A percentile compares a stretch with the other conserved stretches of the same genome.
Conservation (phyloP, 1,140 invertebrate species). For the Euglossa dilemma region DNA sequence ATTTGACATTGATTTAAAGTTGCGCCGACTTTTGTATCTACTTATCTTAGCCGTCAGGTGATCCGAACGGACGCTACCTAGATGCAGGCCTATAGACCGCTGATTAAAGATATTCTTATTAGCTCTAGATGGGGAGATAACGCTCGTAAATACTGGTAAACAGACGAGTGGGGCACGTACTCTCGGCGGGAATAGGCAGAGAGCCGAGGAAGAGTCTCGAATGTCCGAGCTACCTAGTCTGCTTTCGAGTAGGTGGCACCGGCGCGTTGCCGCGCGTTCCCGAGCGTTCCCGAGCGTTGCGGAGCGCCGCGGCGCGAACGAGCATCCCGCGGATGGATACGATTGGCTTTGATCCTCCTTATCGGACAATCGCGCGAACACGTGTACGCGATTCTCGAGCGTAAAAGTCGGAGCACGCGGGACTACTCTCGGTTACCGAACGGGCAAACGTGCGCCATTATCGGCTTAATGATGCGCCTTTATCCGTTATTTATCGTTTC, state of each 20-base stretch:
- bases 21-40: background rate
- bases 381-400: constrained; percentile 12
- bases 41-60: background rate
- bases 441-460: constrained; percentile 34
- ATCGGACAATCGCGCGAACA: constrained; percentile 27
- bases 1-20: background rate
- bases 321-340: background rate
- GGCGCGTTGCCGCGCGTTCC: no score
- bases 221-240: no score
- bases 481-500: constrained; percentile 55
- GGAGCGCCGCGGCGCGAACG: no score
- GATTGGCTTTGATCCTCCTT: background rate
- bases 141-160: background rate
- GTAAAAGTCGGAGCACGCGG: constrained; percentile 13
- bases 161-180: background rate
- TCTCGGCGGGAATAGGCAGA: background rate
- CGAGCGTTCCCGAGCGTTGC: no score
- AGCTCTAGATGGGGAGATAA: background rate
- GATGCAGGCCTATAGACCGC: background rate
- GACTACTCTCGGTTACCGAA: constrained; percentile 22
- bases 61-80: background rate
- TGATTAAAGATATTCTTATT: background rate
- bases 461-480: constrained; percentile 49
- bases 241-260: background rate
- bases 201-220: background rate